A percentile compares a stretch with the other conserved stretches of the same genome.
Conservation (phyloP, 2,113 vertebrate species). For the Cranoglanis bouderius region DNA sequence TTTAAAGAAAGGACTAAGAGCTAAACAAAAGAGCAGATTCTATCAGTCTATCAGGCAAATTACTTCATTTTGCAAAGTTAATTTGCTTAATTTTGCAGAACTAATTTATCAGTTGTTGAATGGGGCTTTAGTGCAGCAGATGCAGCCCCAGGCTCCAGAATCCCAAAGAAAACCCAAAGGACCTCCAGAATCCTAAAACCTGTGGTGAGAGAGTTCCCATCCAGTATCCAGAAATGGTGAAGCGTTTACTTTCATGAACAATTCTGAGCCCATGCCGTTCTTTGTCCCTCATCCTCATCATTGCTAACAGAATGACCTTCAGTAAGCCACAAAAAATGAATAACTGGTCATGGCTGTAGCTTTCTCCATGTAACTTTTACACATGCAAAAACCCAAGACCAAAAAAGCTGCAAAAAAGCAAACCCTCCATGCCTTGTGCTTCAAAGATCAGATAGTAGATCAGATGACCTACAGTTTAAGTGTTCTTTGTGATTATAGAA, state of each 20-base stretch:
- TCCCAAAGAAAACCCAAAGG: neutral
- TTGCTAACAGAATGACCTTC: neutral
- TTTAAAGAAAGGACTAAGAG: neutral
- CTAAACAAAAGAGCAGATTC: neutral
- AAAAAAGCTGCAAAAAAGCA: neutral
- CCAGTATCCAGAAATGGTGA: neutral
- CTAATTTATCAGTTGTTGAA: slow-evolving; percentile 23
- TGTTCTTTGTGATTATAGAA: neutral
- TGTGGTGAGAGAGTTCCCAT: neutral
- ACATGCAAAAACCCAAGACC: neutral
- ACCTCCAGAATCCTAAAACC: neutral
- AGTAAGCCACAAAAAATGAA: neutral
- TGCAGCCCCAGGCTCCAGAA: slow-evolving; percentile 1
- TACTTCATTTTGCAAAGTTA: neutral
- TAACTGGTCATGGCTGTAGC: neutral
- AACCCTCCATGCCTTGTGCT: neutral
- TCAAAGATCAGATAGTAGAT: neutral
- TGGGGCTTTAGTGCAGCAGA: slow-evolving; percentile 15
- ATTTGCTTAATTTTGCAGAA: slow-evolving; percentile 13
- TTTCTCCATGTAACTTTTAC: neutral
- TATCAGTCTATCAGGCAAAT: neutral
- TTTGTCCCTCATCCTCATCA: neutral
- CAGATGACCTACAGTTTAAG: neutral
- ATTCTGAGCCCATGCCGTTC: neutral
- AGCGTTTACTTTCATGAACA: neutral